A percentile compares a stretch with the other conserved stretches of the same genome.
Evolutionary conservation across 2,888 invertebrate species (phyloP).

Genomic region (Dyspetes luteomarginatus): DNA sequence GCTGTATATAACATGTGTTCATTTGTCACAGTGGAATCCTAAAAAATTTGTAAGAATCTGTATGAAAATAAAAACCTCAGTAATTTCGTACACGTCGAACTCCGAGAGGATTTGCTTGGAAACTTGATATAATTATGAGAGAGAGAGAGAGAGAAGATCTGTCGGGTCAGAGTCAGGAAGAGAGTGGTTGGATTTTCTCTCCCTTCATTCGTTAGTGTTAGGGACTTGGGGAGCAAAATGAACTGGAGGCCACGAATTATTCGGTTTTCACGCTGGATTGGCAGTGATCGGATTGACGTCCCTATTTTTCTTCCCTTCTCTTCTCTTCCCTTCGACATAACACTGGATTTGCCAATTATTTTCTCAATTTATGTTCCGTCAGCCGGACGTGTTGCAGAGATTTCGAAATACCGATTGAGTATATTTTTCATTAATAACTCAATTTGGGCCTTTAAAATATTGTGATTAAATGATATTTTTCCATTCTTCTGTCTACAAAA

Average conservation of each 20-base stretch:
- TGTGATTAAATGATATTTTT: too few relatives aligned
- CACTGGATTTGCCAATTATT: background rate
- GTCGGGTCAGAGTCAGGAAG: conserved; percentile 10
- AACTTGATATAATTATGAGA: conserved; percentile 19
- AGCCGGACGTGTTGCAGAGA: too few relatives aligned
- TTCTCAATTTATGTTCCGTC: too few relatives aligned
- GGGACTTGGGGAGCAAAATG: conserved; percentile 20
- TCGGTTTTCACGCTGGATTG: conserved; percentile 16
- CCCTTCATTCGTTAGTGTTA: conserved; percentile 29
- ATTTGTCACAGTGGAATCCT: too few relatives aligned
- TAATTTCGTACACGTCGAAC: background rate
- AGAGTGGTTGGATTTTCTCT: background rate
- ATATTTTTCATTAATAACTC: too few relatives aligned
- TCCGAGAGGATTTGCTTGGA: conserved; percentile 17
- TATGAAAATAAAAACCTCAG: background rate
- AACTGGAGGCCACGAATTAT: conserved; percentile 21
- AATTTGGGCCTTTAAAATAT: too few relatives aligned
- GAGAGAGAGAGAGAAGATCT: too few relatives aligned
- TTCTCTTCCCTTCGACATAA: background rate
- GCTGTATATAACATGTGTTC: too few relatives aligned
- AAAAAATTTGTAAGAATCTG: background rate
- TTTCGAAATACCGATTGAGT: too few relatives aligned
- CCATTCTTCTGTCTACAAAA: too few relatives aligned
- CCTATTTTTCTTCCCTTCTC: background rate
- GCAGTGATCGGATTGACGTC: conserved; percentile 30